phyloP scores from a whole-genome alignment of 2,888 invertebrate genomes.

The Callyntrura sp. region DNA sequence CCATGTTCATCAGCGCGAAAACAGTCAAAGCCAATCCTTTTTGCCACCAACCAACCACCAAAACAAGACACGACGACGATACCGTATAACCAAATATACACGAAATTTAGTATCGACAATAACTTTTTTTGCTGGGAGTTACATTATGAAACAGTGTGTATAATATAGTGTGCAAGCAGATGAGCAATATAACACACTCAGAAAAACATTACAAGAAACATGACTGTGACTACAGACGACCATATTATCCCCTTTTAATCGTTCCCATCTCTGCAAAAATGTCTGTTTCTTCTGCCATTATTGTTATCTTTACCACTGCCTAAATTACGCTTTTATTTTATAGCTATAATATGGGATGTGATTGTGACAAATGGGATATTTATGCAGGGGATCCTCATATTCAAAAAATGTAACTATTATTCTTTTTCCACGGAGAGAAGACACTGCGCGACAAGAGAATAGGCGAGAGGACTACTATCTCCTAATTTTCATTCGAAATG shows the following conservation, averaged over 20 bases:
- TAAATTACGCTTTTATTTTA: conserved; percentile 43
- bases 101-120: background rate
- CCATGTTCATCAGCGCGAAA: conserved; percentile 5
- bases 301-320: background rate
- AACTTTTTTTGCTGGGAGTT: background rate
- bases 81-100: background rate
- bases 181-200: conserved; percentile 29
- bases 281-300: conserved; percentile 38
- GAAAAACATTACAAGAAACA: conserved; percentile 35
- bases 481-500: conserved; percentile 64
- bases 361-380: conserved; percentile 76
- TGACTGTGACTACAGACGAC: conserved; percentile 31
- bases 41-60: background rate
- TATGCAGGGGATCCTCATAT: conserved; percentile 62
- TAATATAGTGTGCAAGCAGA: conserved; percentile 19
- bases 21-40: conserved; percentile 4
- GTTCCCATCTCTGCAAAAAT: conserved; percentile 17
- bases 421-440: conserved; percentile 24
- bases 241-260: conserved; percentile 50
- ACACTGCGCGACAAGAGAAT: background rate
- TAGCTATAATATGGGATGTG: conserved; percentile 47
- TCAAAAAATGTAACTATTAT: conserved; percentile 14
- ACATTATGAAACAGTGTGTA: background rate
- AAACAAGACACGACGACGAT: background rate
- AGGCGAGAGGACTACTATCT: conserved; percentile 1